These are phyloP conservation scores for Meteorus colon DNA, from an alignment of 2,888 invertebrate genomes.

Conservation along the genomic window DNA sequence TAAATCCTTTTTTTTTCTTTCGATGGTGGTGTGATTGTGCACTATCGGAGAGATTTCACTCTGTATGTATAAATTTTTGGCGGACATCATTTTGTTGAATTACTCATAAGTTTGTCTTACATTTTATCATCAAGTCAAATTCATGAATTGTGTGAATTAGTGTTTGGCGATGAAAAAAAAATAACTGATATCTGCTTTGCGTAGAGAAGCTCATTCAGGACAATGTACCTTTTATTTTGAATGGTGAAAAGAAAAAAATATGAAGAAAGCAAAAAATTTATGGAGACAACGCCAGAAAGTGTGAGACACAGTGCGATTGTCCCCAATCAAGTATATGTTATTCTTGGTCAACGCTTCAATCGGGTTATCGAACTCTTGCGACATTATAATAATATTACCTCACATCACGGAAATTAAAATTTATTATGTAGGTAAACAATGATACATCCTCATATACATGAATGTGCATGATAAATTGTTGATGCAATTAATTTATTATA, in stretches of 20 bases:
- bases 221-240: slow-evolving; percentile 2
- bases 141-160: no score
- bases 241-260: not conserved
- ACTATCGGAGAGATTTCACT: no score
- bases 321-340: slow-evolving; percentile 12
- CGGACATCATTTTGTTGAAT: no score
- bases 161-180: no score
- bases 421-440: slow-evolving; percentile 16
- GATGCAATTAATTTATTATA: not conserved
- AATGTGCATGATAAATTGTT: not conserved
- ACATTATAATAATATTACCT: slow-evolving; percentile 17
- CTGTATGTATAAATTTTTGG: no score
- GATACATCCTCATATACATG: slow-evolving; percentile 8
- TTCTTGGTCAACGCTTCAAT: slow-evolving; percentile 16
- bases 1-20: no score
- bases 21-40: no score
- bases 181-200: no score
- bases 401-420: slow-evolving; percentile 16
- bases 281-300: slow-evolving; percentile 8
- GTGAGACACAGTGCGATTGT: not conserved
- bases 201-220: not conserved
- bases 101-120: no score
- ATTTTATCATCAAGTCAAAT: no score
- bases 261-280: not conserved
- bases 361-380: slow-evolving; percentile 17